These are phyloP conservation scores for Metopolophium dirhodum DNA, from an alignment of 1,140 invertebrate genomes.

Conservation along the genomic window DNA sequence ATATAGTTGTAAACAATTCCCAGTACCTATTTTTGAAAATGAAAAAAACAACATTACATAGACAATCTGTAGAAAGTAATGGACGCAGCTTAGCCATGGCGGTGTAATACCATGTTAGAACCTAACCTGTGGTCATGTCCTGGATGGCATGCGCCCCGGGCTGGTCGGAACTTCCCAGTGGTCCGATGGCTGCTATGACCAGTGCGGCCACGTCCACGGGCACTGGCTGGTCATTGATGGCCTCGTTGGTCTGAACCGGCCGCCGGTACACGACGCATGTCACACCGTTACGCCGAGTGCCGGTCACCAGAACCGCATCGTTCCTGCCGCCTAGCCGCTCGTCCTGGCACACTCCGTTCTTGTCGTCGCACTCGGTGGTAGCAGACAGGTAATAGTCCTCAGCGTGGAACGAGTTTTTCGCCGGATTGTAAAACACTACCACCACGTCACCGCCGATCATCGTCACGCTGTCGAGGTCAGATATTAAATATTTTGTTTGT, in stretches of 20 bases:
- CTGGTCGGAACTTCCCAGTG: conserved; percentile 78
- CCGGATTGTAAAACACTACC: conserved; percentile 80
- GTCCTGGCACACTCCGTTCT: conserved; percentile 85
- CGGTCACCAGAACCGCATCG: conserved; percentile 77
- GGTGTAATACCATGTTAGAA: neutral
- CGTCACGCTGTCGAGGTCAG: conserved; percentile 61
- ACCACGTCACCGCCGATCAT: conserved; percentile 83
- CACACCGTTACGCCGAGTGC: conserved; percentile 77
- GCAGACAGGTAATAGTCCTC: conserved; percentile 87
- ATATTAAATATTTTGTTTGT: neutral
- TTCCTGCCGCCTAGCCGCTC: conserved; percentile 80
- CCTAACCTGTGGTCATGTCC: conserved; percentile 71
- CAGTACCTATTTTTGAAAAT: no score
- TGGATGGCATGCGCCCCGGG: conserved; percentile 78
- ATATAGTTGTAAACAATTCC: no score
- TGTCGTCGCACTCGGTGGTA: conserved; percentile 81
- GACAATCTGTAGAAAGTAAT: neutral
- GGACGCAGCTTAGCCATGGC: no score
- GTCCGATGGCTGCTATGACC: conserved; percentile 88
- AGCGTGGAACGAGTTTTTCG: conserved; percentile 73
- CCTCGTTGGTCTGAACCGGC: conserved; percentile 77
- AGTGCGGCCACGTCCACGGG: conserved; percentile 72
- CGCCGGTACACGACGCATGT: conserved; percentile 82
- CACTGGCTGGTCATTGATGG: conserved; percentile 73
- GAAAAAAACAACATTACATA: neutral